Percentiles rank a stretch among this genome's conserved stretches.
Conservation (phyloP, 1,140 invertebrate species). For the Muscidifurax raptorellus region DNA sequence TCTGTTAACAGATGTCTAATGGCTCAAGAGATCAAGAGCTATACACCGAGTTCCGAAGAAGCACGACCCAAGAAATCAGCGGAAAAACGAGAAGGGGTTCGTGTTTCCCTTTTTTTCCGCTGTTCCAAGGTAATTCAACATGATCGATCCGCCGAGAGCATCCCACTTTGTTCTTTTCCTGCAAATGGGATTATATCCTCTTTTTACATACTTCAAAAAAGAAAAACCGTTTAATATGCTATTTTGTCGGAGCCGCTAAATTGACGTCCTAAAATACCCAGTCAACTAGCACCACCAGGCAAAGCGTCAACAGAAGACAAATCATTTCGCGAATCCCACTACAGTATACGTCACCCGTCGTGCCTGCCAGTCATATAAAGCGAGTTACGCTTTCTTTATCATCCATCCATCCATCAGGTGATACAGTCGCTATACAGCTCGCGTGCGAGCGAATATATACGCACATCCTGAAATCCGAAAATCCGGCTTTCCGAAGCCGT, state of each 20-base stretch:
- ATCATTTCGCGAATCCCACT: not conserved
- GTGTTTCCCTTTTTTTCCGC: not conserved
- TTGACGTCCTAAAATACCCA: not conserved
- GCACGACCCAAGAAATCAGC: not conserved
- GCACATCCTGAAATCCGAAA: constrained; percentile 34
- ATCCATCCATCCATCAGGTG: constrained; percentile 36
- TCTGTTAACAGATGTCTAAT: constrained; percentile 35
- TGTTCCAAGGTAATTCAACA: not conserved
- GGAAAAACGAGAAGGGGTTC: not conserved
- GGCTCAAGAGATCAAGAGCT: constrained; percentile 27
- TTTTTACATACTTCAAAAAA: not conserved
- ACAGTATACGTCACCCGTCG: not conserved
- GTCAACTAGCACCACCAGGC: not conserved
- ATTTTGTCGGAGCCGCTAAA: not conserved
- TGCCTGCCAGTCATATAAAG: not conserved
- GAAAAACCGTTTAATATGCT: not conserved
- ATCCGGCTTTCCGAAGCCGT: constrained; percentile 37
- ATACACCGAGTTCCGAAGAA: not conserved
- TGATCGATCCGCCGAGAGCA: not conserved
- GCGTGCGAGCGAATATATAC: not conserved
- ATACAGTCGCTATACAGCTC: not conserved
- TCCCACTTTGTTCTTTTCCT: not conserved
- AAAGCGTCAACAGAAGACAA: not conserved
- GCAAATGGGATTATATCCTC: too few species aligned
- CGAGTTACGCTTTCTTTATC: not conserved